Evolutionary conservation across 2,888 invertebrate species (phyloP), one percentile per base, ranked within the genome.

Genomic region (Ectemnius continuus): DNA sequence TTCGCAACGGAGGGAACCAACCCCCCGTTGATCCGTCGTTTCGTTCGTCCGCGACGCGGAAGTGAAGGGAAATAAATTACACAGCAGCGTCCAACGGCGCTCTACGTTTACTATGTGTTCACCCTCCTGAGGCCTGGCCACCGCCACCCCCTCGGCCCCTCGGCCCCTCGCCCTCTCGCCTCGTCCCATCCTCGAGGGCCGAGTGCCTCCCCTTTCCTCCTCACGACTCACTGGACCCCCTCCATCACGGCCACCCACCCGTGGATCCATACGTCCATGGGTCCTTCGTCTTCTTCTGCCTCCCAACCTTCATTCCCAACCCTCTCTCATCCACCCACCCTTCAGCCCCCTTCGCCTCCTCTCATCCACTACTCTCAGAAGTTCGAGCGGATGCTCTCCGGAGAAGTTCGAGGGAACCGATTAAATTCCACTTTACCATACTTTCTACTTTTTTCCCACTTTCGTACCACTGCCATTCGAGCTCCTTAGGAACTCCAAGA

Each of bases 61-160:
- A 90, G 87, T 87, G 85, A 86, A 86, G 83, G 85, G 86, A 88
- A 84, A 90, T 90, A 90, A 90, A 90, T 90, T 88, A 88, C 88
- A 81, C 86, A 80, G 84, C 85, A 83, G 79, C 86, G 86, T 86
- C 86, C 87, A 83, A 84, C 82, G 81, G 84, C 83, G 36, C 36
- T 36, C 36, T 81, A 84, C 83, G 85, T 84, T 84, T 80, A 81
- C 80, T 75, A 76, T 79, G 36, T 36, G 78, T 79, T 80, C 81
- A 80, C 85, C 80, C 80, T 79, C 80, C 77, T 65, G 56, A 79
- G 65, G 77, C 79, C 77, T 78, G 74, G 68, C 36, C 76, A 75
- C 73, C 75, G 70, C 75, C 62, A 62, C 75, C 69, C 67, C 67
- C 45, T 20, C 66, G 52, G 5, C 36, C 59, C 58, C 16, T 20